Evolutionary conservation across 2,888 invertebrate species (phyloP).

Genomic region (Cotesia congregata): DNA sequence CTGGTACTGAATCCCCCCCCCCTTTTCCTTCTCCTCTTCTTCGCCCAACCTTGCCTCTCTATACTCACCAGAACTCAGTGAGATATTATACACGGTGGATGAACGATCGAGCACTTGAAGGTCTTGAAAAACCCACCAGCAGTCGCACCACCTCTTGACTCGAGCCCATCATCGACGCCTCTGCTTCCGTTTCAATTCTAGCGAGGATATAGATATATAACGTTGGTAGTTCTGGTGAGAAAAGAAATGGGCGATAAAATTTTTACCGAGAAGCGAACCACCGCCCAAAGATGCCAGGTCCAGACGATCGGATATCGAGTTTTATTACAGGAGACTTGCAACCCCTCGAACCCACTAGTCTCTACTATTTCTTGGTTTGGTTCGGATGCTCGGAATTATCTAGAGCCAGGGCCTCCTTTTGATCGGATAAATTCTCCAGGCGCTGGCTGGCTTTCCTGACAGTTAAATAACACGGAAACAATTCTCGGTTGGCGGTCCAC

Average conservation of each 20-base stretch:
- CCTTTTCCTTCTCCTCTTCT: too few species aligned
- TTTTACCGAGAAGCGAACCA: constrained; percentile 36
- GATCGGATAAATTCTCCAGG: too few species aligned
- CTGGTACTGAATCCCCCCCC: not conserved
- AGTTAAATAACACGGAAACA: too few species aligned
- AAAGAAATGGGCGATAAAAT: constrained; percentile 33
- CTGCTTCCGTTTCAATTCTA: constrained; percentile 4
- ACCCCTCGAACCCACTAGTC: too few species aligned
- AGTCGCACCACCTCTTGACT: constrained; percentile 31
- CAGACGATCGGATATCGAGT: constrained; percentile 44
- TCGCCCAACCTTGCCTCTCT: constrained; percentile 1
- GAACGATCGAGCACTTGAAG: constrained; percentile 40
- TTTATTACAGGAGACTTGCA: constrained; percentile 38
- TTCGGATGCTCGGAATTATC: too few species aligned
- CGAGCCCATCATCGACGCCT: constrained; percentile 33
- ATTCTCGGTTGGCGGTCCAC: too few species aligned
- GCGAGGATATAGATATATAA: not conserved
- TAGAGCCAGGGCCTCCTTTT: too few species aligned
- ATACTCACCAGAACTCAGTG: constrained; percentile 17
- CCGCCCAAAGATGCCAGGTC: constrained; percentile 38
- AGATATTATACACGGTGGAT: constrained; percentile 44
- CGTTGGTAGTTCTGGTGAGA: constrained; percentile 16
- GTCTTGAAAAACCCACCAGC: constrained; percentile 28
- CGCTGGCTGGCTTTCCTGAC: too few species aligned
- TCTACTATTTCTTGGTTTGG: too few species aligned